These are phyloP conservation scores for Lota lota DNA, from an alignment of 2,113 vertebrate species.

Conservation along the genomic window DNA sequence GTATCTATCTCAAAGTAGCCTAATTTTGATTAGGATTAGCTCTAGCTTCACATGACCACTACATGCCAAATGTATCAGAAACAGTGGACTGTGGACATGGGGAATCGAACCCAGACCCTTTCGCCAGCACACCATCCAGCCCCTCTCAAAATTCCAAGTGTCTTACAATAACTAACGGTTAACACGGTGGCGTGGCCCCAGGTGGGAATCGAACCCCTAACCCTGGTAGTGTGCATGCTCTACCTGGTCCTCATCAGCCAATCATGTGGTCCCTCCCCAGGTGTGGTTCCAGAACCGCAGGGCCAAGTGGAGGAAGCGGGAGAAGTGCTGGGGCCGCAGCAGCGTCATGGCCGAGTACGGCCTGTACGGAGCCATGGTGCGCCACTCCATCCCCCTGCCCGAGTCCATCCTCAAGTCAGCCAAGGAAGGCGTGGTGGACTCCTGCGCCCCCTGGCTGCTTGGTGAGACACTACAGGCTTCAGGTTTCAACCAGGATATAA, in stretches of 20 bases:
- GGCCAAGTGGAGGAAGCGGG: slow-evolving; percentile 96
- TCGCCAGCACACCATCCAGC: not conserved
- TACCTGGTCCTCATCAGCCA: not conserved
- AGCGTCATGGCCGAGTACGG: slow-evolving; percentile 98
- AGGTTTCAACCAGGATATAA: no score
- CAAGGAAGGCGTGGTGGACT: slow-evolving; percentile 96
- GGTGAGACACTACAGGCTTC: slow-evolving; percentile 72
- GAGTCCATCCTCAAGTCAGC: slow-evolving; percentile 98
- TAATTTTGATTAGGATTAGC: no score
- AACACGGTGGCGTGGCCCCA: not conserved
- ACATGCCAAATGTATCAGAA: no score
- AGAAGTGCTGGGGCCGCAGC: slow-evolving; percentile 98
- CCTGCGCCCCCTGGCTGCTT: slow-evolving; percentile 95
- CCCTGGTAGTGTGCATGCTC: not conserved
- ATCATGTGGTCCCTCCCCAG: slow-evolving; percentile 59
- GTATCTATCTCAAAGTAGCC: no score
- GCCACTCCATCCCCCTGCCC: slow-evolving; percentile 94
- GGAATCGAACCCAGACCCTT: no score
- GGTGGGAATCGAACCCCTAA: not conserved
- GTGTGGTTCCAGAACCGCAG: slow-evolving; percentile 99
- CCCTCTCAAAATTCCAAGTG: not conserved
- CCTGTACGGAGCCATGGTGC: slow-evolving; percentile 96
- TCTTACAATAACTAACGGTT: not conserved
- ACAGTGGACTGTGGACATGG: no score
- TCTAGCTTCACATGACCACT: no score